Base-by-base conservation (phyloP, 2,888 invertebrate species). In the Portevinia maculata region DNA sequence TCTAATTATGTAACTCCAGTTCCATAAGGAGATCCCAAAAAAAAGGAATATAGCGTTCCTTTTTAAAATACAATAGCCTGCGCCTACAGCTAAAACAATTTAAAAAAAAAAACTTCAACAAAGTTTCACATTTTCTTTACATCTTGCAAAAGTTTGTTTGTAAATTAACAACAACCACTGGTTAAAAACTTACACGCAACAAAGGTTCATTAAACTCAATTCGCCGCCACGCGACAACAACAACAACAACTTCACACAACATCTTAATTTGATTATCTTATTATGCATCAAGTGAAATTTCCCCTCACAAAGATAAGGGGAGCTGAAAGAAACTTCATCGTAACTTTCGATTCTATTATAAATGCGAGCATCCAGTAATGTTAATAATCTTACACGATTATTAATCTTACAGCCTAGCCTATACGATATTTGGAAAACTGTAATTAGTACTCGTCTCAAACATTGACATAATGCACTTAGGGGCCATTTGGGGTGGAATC, bases 281-380 rank as follows among this genome's bases (percentile, higher is more conserved):
- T 15, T 44, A 46, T 2, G 34, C 21, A 13, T 34, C n/a, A n/a
- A 65, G 74, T 74, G 74, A 74, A 74, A 74, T 65, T 64, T n/a
- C 37, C 46, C 24, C 32, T 32, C 57, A 9, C 3, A 52, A 28
- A 34, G 9, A 46, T 34, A 48, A 19, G 44, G 39, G 13, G 8
- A 5, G 39, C 8, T 3, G 7, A 17, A 9, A 19, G n/a, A 59
- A 44, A 44, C 11, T 8, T 15, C 60, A 62, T 64, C 62, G 57
- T 78, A 78, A 71, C 73, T 79, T 79, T 79, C 79, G 73, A 65
- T 79, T 79, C 37, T 59, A 65, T 59, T 71, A 52, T 24, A 39
- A 52, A 52, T 57, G 52, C 30, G 55, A 30, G 9, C n/a, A n/a
- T n/a, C 0, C 34, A 46, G 65, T 59, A 59, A 73, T 65, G 65